Conservation (phyloP, 37 sponge, comb jelly and placozoan species). For the Sycon ciliatum region DNA sequence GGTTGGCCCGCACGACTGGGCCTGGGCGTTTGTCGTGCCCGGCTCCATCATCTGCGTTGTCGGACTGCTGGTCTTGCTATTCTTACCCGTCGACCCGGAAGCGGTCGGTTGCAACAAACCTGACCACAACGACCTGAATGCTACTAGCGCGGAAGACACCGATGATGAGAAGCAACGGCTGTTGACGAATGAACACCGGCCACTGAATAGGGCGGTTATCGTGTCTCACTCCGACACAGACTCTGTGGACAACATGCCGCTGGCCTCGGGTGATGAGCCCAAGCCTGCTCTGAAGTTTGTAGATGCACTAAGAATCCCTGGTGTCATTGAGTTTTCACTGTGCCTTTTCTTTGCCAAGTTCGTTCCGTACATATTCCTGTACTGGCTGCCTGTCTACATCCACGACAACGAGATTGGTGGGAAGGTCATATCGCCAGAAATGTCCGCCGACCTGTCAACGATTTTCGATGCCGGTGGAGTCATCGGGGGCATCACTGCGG, state of each 20-base stretch:
- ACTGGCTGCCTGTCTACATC: constrained; percentile 74
- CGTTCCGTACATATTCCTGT: constrained; percentile 76
- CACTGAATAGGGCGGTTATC: too few species aligned
- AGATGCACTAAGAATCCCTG: too few species aligned
- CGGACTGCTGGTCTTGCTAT: constrained; percentile 31
- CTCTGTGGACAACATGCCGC: too few species aligned
- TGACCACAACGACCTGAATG: too few species aligned
- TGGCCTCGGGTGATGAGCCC: too few species aligned
- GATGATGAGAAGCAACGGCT: too few species aligned
- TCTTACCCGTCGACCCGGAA: too few species aligned
- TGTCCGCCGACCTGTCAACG: constrained; percentile 56
- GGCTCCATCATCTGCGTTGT: constrained; percentile 38
- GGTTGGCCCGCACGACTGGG: constrained; percentile 57
- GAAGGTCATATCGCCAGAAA: not conserved
- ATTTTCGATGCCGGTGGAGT: constrained; percentile 77
- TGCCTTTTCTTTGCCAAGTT: constrained; percentile 84
- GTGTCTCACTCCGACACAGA: too few species aligned
- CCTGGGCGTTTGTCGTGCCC: constrained; percentile 42
- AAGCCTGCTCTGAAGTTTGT: too few species aligned
- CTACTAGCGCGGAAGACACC: too few species aligned
- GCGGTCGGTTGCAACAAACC: too few species aligned
- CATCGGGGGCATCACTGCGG: constrained; percentile 29
- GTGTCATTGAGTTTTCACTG: constrained; percentile 75
- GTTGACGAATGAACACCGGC: too few species aligned
- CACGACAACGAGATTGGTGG: constrained; percentile 1